These are phyloP conservation scores for Mesochorus sp. DNA, from an alignment of 2,888 invertebrate species.

Conservation along the genomic window DNA sequence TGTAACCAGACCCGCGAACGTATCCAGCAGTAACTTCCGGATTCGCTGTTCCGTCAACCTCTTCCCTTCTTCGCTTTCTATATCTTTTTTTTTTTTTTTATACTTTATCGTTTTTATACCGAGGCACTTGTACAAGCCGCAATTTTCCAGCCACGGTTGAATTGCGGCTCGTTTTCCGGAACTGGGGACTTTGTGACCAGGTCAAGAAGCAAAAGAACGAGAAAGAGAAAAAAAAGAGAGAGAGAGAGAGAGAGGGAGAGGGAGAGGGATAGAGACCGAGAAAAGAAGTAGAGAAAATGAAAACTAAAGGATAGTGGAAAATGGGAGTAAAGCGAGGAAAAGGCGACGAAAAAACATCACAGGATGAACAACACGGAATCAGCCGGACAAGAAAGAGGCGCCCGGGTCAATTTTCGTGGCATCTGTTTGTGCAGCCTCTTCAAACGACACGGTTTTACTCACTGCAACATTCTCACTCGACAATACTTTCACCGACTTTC, in stretches of 20 bases:
- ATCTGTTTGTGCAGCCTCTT: slow-evolving; percentile 47
- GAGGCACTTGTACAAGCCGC: slow-evolving; percentile 6
- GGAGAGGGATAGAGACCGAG: slow-evolving; percentile 56
- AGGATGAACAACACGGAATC: slow-evolving; percentile 37
- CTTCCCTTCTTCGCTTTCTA: background rate
- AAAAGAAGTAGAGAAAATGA: slow-evolving; percentile 52
- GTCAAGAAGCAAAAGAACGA: slow-evolving; percentile 20
- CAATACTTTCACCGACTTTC: slow-evolving; percentile 13
- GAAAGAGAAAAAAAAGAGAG: slow-evolving; percentile 50
- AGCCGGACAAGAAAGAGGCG: slow-evolving; percentile 43
- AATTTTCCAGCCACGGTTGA: slow-evolving; percentile 38
- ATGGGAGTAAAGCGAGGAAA: slow-evolving; percentile 16
- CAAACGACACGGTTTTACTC: slow-evolving; percentile 24
- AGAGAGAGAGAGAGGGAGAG: slow-evolving; percentile 54
- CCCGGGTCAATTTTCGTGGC: slow-evolving; percentile 28
- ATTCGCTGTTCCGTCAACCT: background rate
- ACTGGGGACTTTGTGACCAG: slow-evolving; percentile 52
- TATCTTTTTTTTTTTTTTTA: slow-evolving; percentile 5
- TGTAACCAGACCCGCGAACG: slow-evolving; percentile 20
- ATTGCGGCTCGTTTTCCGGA: slow-evolving; percentile 17
- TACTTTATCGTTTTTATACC: background rate
- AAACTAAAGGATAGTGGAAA: slow-evolving; percentile 55
- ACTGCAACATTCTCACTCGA: slow-evolving; percentile 11
- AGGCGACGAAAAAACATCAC: slow-evolving; percentile 24
- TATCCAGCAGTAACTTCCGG: slow-evolving; percentile 28